A percentile compares a stretch with the other conserved stretches of the same genome.
phyloP scores from a whole-genome alignment of 2,113 vertebrate species.

The Cygnus atratus region DNA sequence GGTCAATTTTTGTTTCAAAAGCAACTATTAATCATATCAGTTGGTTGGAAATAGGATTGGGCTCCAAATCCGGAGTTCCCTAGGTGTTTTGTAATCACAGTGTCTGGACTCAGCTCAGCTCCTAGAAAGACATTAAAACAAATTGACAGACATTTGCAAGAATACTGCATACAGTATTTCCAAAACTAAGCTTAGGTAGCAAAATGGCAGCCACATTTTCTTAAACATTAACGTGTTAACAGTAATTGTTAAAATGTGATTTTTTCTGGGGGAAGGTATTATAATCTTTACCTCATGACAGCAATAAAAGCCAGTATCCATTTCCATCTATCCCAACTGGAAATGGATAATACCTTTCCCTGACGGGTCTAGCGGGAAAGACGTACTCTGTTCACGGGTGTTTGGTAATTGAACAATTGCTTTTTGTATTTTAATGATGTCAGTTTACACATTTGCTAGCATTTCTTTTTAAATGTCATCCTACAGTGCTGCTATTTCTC shows the following conservation, averaged over 20 bases:
- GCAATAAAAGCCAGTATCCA: not conserved
- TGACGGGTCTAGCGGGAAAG: not conserved
- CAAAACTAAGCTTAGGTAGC: not conserved
- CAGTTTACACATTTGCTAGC: not conserved
- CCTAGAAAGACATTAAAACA: not conserved
- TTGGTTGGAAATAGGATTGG: not conserved
- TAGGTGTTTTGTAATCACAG: not conserved
- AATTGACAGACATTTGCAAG: not conserved
- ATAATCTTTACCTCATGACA: not conserved
- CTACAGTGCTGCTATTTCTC: slow-evolving; percentile 23
- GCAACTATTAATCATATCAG: not conserved
- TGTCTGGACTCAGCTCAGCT: not conserved
- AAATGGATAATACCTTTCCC: not conserved
- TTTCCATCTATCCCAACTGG: not conserved
- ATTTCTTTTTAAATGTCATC: not conserved
- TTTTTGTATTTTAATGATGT: not conserved
- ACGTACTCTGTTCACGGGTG: not conserved
- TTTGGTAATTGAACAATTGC: not conserved
- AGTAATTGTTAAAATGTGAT: not conserved
- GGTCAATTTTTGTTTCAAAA: not conserved
- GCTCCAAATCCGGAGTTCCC: not conserved
- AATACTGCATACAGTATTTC: not conserved
- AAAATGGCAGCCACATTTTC: not conserved
- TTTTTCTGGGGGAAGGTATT: not conserved
- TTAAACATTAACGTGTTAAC: not conserved